Evolutionary conservation across 2,888 invertebrate species (phyloP), one percentile per base, ranked within the genome.

Genomic region (Macrophya alboannulata): DNA sequence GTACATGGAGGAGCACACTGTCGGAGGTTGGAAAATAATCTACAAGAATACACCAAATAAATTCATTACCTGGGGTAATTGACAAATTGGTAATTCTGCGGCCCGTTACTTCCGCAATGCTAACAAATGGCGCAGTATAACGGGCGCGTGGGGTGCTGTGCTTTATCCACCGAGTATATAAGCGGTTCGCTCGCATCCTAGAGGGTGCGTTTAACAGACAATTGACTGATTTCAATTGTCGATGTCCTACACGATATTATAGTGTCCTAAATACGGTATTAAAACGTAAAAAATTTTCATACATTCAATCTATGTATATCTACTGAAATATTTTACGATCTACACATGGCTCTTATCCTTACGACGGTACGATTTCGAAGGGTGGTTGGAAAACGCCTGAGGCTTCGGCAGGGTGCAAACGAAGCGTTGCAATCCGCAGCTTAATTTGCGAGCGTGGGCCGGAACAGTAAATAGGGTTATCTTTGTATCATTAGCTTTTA

Each of bases 401-500:
- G 83, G 83, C 83, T 10, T 6, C 31, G 6, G 83, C 48, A 43
- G 45, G 51, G 83, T 83, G 71, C 48, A 45, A 83, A 83, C 83
- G 83, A 83, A 83, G 68, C 83, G 71, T n/a, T 83, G 83, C 65
- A 83, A 83, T 83, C 71, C 48, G 68, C 12, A 81, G 81, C 81
- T 81, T 62, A 81, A 81, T 81, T 81, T 62, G 81, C 81, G 62
- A 17, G 40, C 81, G 12, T 25, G 82, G 82, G 65, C 48, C 71
- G 68, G 48, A 68, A 86, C 87, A 87, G 86, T 86, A 87, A 86
- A 87, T 87, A 86, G 86, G 87, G 90, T 90, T 91, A 91, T 92
- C 92, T 92, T 92, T 92, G 92, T 92, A 88, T 91, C 92, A 93
- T 93, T 92, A 92, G 91, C 91, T 91, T 92, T 92, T 91, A 92